Conservation (phyloP, 2,113 vertebrate species). For the Cygnus buccinator region DNA sequence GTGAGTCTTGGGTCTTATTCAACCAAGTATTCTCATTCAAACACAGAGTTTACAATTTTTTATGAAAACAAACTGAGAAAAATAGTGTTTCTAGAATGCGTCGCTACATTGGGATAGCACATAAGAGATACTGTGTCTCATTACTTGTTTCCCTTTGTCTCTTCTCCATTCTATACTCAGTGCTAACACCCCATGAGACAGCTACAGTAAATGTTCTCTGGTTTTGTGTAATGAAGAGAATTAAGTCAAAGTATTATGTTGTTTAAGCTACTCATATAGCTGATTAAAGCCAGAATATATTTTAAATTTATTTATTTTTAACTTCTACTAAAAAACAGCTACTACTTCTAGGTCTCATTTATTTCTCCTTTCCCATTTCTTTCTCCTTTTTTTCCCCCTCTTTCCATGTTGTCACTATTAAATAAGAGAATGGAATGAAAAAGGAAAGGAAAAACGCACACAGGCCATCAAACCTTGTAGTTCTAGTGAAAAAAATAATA, state of each 20-base stretch:
- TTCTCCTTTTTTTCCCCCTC: not conserved
- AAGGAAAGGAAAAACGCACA: not conserved
- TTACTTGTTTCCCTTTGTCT: not conserved
- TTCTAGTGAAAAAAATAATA: not conserved
- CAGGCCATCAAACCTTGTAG: not conserved
- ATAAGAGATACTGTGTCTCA: not conserved
- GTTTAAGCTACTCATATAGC: not conserved
- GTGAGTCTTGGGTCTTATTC: not conserved
- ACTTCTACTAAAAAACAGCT: not conserved
- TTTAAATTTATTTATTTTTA: no score
- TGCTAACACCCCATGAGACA: not conserved
- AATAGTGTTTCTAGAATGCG: not conserved
- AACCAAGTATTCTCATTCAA: not conserved
- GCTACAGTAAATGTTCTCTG: not conserved
- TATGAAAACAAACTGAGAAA: slow-evolving; percentile 10
- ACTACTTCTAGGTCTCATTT: not conserved
- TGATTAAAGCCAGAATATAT: not conserved
- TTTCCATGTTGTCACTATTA: not conserved
- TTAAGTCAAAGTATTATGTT: not conserved
- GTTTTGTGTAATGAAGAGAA: not conserved
- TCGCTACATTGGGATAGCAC: not conserved
- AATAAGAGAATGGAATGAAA: not conserved
- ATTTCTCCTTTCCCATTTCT: not conserved
- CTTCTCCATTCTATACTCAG: not conserved
- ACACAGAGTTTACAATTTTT: not conserved